A percentile compares a stretch with the other conserved stretches of the same genome.
Evolutionary conservation across 2,797 vertebrate species (phyloP).

Genomic region (Salmo trutta): DNA sequence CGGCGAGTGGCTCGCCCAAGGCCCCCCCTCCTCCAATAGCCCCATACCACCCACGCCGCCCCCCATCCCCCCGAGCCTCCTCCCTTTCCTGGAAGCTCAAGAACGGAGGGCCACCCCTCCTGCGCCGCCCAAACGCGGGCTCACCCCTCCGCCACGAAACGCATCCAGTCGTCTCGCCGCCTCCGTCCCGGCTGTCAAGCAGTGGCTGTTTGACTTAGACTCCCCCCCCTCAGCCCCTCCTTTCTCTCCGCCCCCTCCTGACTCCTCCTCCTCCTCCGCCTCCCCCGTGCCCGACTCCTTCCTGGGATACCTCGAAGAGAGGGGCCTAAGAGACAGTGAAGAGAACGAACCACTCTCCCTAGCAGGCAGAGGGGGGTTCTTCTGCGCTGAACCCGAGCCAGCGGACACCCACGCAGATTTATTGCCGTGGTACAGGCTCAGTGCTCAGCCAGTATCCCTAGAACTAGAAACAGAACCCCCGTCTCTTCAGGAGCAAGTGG

Average conservation of each 20-base stretch:
- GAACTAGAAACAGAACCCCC: constrained; percentile 25
- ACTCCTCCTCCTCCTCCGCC: constrained; percentile 10
- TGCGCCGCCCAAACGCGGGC: constrained; percentile 39
- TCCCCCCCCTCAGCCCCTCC: constrained; percentile 23
- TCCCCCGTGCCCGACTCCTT: constrained; percentile 33
- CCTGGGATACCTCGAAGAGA: constrained; percentile 31
- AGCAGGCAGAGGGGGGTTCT: constrained; percentile 35
- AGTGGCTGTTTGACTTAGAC: constrained; percentile 35
- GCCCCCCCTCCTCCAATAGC: constrained; percentile 54
- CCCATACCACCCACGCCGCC: constrained; percentile 44
- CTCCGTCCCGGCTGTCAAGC: constrained; percentile 55
- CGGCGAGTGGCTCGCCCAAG: constrained; percentile 78
- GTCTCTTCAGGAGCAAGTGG: constrained; percentile 34
- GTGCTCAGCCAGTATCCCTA: constrained; percentile 1
- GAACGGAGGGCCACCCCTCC: constrained; percentile 56
- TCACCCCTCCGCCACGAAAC: constrained; percentile 32
- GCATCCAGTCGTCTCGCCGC: constrained; percentile 8
- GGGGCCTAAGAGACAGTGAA: constrained; percentile 21
- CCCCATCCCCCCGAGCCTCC: constrained; percentile 64
- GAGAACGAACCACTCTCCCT: constrained; percentile 6
- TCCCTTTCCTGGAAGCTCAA: constrained; percentile 72
- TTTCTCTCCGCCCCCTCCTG: constrained; percentile 26
- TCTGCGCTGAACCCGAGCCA: constrained; percentile 27
- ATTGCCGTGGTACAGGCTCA: constrained; percentile 19
- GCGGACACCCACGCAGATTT: constrained; percentile 15